Evolutionary conservation across 2,888 invertebrate genomes (phyloP).

Genomic region (Listrodromus nycthemerus): DNA sequence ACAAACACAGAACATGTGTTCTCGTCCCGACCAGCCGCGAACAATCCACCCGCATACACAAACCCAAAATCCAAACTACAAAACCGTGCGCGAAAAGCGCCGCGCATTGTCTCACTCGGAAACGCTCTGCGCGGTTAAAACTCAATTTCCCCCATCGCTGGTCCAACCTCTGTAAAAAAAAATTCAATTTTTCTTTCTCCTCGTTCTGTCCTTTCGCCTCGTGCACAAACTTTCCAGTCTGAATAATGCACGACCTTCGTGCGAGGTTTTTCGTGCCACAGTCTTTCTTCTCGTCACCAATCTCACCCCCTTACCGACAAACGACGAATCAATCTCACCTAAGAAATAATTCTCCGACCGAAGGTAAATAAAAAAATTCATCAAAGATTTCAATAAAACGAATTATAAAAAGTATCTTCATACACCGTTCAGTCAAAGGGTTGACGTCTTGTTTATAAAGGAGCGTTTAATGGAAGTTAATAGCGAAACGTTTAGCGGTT

Average conservation of each 20-base stretch:
- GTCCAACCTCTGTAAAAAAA: slow-evolving; percentile 2
- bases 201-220: neutral
- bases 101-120: slow-evolving; percentile 54
- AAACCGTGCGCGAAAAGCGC: slow-evolving; percentile 9
- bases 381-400: neutral
- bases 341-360: neutral
- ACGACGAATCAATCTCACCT: neutral
- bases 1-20: slow-evolving; percentile 13
- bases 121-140: slow-evolving; percentile 56
- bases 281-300: slow-evolving; percentile 4
- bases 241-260: slow-evolving; percentile 40
- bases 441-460: slow-evolving; percentile 78
- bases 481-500: slow-evolving; percentile 83
- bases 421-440: slow-evolving; percentile 35
- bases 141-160: slow-evolving; percentile 52
- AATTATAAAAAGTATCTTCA: neutral
- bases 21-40: neutral
- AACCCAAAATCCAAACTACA: slow-evolving; percentile 12
- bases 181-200: slow-evolving; percentile 17
- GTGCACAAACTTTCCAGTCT: slow-evolving; percentile 3
- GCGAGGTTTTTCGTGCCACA: slow-evolving; percentile 33
- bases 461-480: slow-evolving; percentile 83
- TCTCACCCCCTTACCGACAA: neutral
- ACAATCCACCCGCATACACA: slow-evolving; percentile 42
- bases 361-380: neutral